phyloP scores from a whole-genome alignment of 2,888 invertebrate genomes.

The Machimus atricapillus region DNA sequence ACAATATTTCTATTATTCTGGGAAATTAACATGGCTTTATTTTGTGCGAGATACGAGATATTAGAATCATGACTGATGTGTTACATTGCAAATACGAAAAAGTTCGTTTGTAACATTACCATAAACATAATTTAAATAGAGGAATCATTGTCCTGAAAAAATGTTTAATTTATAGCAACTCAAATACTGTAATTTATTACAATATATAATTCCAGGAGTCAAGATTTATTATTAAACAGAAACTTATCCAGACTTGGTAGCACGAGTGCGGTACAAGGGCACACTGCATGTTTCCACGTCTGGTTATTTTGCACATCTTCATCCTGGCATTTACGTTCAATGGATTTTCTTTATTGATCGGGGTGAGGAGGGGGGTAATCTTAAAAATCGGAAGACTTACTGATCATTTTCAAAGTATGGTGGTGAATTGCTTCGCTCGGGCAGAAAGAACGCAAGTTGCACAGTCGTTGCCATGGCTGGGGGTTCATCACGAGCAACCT shows the following conservation, averaged over 20 bases:
- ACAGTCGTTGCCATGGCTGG: constrained; percentile 83
- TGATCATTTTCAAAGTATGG: constrained; percentile 82
- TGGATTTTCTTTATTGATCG: background rate
- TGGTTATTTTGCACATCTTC: background rate
- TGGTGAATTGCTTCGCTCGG: constrained; percentile 77
- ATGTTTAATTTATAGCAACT: too few relatives aligned
- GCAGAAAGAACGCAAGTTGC: constrained; percentile 81
- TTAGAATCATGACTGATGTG: too few relatives aligned
- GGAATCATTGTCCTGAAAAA: too few relatives aligned
- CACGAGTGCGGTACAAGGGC: background rate
- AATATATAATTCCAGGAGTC: background rate
- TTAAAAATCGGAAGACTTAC: constrained; percentile 63
- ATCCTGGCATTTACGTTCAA: background rate
- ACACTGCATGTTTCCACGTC: background rate
- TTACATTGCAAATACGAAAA: too few relatives aligned
- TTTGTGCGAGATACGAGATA: too few relatives aligned
- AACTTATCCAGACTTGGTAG: background rate
- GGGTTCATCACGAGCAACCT: constrained; percentile 74
- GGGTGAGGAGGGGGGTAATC: background rate
- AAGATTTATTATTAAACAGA: background rate
- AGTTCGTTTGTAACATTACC: too few relatives aligned
- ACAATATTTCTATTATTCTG: too few relatives aligned
- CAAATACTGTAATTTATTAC: too few relatives aligned
- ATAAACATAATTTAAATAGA: too few relatives aligned
- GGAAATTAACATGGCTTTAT: too few relatives aligned